phyloP scores from a whole-genome alignment of 2,113 vertebrate genomes.

The Rhinichthys klamathensis region DNA sequence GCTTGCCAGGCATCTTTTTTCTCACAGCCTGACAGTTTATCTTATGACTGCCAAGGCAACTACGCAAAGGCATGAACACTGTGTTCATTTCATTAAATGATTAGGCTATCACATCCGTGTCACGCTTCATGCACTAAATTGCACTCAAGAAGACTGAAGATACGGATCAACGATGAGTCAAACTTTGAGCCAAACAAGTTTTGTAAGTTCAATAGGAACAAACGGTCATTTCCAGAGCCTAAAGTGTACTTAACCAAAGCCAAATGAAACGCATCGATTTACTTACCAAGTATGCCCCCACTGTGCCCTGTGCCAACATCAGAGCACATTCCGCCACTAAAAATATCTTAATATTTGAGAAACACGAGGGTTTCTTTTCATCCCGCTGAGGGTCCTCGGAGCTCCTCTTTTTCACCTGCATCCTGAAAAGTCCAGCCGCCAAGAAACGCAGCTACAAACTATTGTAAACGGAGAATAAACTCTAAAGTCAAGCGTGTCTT shows the following conservation, averaged over 20 bases:
- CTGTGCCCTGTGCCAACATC: constrained; percentile 97
- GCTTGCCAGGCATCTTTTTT: constrained; percentile 13
- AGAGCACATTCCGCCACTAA: constrained; percentile 94
- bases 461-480: constrained; percentile 46
- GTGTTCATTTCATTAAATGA: neutral
- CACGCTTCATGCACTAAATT: constrained; percentile 16
- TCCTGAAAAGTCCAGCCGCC: constrained; percentile 65
- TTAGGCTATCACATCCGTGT: neutral
- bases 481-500: constrained; percentile 39
- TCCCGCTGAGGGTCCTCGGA: constrained; percentile 76
- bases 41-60: neutral
- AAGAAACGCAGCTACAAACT: constrained; percentile 54
- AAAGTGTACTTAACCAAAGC: neutral
- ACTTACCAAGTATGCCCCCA: constrained; percentile 98
- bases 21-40: neutral
- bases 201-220: neutral
- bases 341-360: constrained; percentile 96
- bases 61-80: neutral
- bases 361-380: constrained; percentile 83
- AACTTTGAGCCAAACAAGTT: neutral
- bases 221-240: neutral
- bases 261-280: neutral
- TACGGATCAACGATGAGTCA: constrained; percentile 2
- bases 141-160: neutral
- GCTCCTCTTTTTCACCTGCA: constrained; percentile 84